phyloP scores from a whole-genome alignment of 37 sponge, comb jelly and placozoan species.

The Tethya wilhelma region DNA sequence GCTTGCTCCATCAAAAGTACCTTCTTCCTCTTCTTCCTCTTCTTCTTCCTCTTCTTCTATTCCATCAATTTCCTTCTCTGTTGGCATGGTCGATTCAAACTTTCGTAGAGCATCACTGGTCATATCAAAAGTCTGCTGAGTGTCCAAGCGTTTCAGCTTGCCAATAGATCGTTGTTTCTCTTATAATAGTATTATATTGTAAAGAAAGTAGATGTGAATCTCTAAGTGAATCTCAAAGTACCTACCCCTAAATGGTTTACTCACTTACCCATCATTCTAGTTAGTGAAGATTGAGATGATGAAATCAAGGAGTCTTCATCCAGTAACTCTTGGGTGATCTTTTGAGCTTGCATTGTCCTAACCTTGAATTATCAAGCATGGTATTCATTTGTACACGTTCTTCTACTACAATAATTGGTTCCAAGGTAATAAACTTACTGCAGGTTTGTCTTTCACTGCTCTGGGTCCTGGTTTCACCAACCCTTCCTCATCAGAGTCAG shows the following conservation, averaged over 20 bases:
- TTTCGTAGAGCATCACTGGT: too few relatives aligned
- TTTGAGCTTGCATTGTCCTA: slow-evolving; percentile 45
- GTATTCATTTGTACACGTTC: not conserved
- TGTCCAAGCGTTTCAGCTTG: too few relatives aligned
- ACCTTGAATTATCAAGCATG: slow-evolving; percentile 11
- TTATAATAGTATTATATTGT: too few relatives aligned
- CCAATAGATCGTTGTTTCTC: too few relatives aligned
- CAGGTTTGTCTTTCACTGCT: not conserved
- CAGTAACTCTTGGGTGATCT: slow-evolving; percentile 29
- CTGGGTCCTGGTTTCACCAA: not conserved
- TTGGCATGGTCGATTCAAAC: not conserved
- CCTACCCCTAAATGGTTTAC: not conserved
- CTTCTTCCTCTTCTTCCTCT: slow-evolving; percentile 6
- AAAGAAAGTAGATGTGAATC: too few relatives aligned
- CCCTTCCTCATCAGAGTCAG: slow-evolving; percentile 35
- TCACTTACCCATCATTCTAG: not conserved
- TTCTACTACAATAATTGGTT: too few relatives aligned
- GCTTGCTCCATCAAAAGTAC: not conserved
- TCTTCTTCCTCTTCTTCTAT: too few relatives aligned
- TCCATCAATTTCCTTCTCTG: too few relatives aligned
- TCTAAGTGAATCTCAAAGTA: not conserved
- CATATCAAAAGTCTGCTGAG: too few relatives aligned
- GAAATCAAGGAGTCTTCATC: not conserved
- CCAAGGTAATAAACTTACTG: not conserved
- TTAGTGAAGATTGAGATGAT: not conserved